Evolutionary conservation across 23 tunicate genomes (phyloP), one percentile per base, ranked within the genome.

Genomic region (Aplidium turbinatum): DNA sequence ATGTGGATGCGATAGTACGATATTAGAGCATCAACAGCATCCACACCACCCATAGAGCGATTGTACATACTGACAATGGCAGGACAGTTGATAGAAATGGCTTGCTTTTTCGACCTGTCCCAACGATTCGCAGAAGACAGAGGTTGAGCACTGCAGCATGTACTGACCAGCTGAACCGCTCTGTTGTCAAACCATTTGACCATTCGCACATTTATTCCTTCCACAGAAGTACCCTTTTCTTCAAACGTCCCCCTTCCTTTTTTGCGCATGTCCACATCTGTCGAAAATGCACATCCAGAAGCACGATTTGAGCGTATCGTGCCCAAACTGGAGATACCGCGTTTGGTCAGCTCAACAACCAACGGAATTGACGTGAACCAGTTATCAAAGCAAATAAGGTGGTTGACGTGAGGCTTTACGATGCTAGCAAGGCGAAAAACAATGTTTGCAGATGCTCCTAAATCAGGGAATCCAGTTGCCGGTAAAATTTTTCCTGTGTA

Each of bases 161-260:
- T 65, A 50, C 50, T 65, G 3, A 50, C 72, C 72, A 65, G 7
- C 9, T 18, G 26, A 35, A 38, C 50, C 18, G 24, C 7, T 26
- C 48, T 65, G 24, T 65, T 65, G 50, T 65, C 72, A 38, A 11
- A 38, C 50, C 72, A 65, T 23, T 65, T 65, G 7, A 65, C 48
- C 4, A 50, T 50, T 16, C 72, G 50, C 36, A 65, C 38, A 35
- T 48, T 11, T 36, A 65, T 38, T 9, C 22, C 50, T 11, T 65
- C 50, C 36, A 65, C 11, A 42, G 13, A 42, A 42, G 16, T 16
- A 9, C 16, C 16, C 16, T 42, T 42, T 42, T 42, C 50, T 16
- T 42, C 50, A 9, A 42, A 11, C 16, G 50, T 42, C 16, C 50
- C n/a, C n/a, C n/a, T n/a, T n/a, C n/a, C n/a, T n/a, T n/a, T n/a